These are phyloP conservation scores for Peromyscus leucopus DNA, from an alignment of 2,113 vertebrate genomes.

Conservation along the genomic window DNA sequence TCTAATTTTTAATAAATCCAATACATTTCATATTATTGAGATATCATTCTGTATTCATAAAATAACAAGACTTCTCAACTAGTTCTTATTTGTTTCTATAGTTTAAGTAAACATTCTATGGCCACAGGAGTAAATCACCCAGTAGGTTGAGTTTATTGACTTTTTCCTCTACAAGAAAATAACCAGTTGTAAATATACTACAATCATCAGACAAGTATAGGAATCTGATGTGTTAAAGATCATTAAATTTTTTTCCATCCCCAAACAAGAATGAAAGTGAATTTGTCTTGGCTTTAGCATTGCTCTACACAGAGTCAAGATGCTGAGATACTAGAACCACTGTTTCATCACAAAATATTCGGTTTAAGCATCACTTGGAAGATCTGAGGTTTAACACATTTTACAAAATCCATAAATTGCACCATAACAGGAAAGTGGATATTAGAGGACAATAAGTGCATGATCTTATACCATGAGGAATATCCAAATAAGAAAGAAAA, in stretches of 20 bases:
- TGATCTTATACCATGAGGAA: neutral
- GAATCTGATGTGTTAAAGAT: neutral
- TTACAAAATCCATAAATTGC: conserved; percentile 59
- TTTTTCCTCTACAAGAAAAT: neutral
- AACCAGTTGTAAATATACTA: neutral
- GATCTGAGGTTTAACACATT: conserved; percentile 22
- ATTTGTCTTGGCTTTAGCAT: conserved; percentile 29
- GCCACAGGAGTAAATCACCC: neutral
- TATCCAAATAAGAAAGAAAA: conserved; percentile 64
- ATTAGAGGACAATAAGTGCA: conserved; percentile 59
- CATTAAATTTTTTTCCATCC: no score
- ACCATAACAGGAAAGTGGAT: neutral
- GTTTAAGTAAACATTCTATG: neutral
- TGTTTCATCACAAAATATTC: conserved; percentile 1
- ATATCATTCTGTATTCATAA: neutral
- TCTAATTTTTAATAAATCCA: neutral
- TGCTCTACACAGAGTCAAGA: neutral
- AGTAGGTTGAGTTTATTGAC: neutral
- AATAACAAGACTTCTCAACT: neutral
- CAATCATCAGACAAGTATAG: neutral
- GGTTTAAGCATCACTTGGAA: conserved; percentile 57
- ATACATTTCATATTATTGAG: neutral
- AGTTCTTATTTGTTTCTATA: neutral
- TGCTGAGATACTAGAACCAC: conserved; percentile 25
- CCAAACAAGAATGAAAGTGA: neutral